phyloP scores from a whole-genome alignment of 2,797 vertebrate species.

The Pantherophis alleghaniensis region DNA sequence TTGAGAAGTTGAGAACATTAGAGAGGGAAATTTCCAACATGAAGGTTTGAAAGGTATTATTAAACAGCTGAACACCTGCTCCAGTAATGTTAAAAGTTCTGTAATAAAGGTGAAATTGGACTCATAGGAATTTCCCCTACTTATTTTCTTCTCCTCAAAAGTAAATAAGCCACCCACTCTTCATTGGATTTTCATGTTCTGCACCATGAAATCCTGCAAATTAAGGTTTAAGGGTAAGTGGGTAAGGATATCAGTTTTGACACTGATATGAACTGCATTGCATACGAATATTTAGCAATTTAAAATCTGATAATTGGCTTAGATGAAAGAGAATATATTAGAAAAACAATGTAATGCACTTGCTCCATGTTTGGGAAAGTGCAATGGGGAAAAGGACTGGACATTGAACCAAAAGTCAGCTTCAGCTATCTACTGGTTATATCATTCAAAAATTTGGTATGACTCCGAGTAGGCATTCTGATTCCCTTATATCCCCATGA shows the following conservation, averaged over 20 bases:
- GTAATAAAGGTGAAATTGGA: slow-evolving; percentile 52
- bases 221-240: slow-evolving; percentile 23
- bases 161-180: slow-evolving; percentile 54
- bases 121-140: slow-evolving; percentile 41
- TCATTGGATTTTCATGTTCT: slow-evolving; percentile 46
- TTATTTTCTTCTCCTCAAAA: slow-evolving; percentile 44
- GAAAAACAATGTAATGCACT: background rate
- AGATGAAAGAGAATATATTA: slow-evolving; percentile 21
- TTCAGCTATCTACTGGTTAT: background rate
- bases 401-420: background rate
- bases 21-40: slow-evolving; percentile 23
- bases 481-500: background rate
- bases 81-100: slow-evolving; percentile 7
- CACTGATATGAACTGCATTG: background rate
- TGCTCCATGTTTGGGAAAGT: background rate
- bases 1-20: slow-evolving; percentile 36
- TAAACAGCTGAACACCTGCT: slow-evolving; percentile 37
- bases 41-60: slow-evolving; percentile 8
- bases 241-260: background rate
- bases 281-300: slow-evolving; percentile 24
- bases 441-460: background rate
- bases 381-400: background rate
- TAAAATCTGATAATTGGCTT: background rate
- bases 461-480: background rate
- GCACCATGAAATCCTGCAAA: slow-evolving; percentile 48